Evolutionary conservation across 2,113 vertebrate genomes (phyloP), one percentile per base, ranked within the genome.

Genomic region (Lamprologus lemairii): DNA sequence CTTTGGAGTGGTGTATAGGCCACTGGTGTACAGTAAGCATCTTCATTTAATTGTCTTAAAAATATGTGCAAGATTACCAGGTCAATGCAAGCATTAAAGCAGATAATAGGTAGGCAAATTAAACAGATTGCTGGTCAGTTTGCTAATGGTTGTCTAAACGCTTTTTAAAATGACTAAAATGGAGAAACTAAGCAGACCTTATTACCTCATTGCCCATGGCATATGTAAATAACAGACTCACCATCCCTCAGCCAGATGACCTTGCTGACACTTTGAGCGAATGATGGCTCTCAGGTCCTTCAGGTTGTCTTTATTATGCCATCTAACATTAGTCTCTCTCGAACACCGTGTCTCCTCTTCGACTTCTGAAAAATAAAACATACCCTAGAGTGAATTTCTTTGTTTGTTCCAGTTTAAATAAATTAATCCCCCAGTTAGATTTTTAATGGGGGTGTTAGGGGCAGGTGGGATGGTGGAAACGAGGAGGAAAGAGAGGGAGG

Each of bases 341-440:
- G 10, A 49, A 82, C 63, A 17, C 28, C 5, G n/a, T 80, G 45
- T 89, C 86, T 86, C 65, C 79, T 45, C 65, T 80, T 84, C 16
- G 8, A 82, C 73, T 88, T 86, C 91, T 94, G 88, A 85, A 91
- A 94, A 90, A 88, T 78, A 92, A 88, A 91, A 91, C 80, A 89
- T 78, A 90, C 42, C 51, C 80, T 4, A 4, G 45, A 75, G 86
- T 93, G 53, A 92, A 91, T 92, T 87, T 94, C 87, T 94, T 92
- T 96, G 92, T 95, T 95, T 93, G 94, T 91, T 71, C 37, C 84
- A 92, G 83, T 93, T 94, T 89, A 89, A 91, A 92, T 89, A 82
- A 95, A 94, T 91, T 90, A 82, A 94, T 93, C 94, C 91, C 80
- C 85, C 53, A 71, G 93, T 95, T 90, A 88, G 81, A 86, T 84